Evolutionary conservation across 1,140 invertebrate genomes (phyloP).

Genomic region (Drosophila nannoptera): DNA sequence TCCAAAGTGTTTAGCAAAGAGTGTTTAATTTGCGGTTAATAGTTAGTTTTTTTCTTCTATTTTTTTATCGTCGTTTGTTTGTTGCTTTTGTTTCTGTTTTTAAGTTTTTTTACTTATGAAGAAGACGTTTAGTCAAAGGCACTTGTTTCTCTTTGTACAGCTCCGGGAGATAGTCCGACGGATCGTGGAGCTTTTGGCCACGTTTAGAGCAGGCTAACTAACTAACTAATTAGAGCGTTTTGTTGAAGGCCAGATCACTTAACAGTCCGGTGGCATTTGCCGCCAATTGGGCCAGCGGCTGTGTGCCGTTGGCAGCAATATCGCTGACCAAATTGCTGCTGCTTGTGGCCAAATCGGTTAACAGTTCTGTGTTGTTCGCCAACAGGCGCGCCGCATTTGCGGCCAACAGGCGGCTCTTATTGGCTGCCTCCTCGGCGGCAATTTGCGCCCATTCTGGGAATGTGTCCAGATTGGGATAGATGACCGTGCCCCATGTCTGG

Average conservation of each 20-base stretch:
- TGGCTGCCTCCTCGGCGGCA: constrained; percentile 29
- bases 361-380: constrained; percentile 27
- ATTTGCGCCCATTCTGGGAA: constrained; percentile 78
- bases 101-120: constrained; percentile 8
- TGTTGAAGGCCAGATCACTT: constrained; percentile 13
- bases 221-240: constrained; percentile 50
- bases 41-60: not conserved
- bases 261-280: constrained; percentile 25
- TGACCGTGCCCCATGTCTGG: constrained; percentile 83
- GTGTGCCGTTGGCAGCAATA: constrained; percentile 9
- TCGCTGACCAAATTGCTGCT: constrained; percentile 16
- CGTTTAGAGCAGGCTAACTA: constrained; percentile 42
- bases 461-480: constrained; percentile 79
- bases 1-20: not conserved
- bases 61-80: not conserved
- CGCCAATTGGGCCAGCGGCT: constrained; percentile 15
- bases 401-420: constrained; percentile 17
- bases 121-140: constrained; percentile 54
- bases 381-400: constrained; percentile 20
- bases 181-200: constrained; percentile 14
- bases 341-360: constrained; percentile 13
- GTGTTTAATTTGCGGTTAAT: not conserved
- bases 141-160: constrained; percentile 45
- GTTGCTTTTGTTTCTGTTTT: not conserved
- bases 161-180: not conserved